Conservation (phyloP, 2,113 vertebrate genomes). For the Tragelaphus scriptus region DNA sequence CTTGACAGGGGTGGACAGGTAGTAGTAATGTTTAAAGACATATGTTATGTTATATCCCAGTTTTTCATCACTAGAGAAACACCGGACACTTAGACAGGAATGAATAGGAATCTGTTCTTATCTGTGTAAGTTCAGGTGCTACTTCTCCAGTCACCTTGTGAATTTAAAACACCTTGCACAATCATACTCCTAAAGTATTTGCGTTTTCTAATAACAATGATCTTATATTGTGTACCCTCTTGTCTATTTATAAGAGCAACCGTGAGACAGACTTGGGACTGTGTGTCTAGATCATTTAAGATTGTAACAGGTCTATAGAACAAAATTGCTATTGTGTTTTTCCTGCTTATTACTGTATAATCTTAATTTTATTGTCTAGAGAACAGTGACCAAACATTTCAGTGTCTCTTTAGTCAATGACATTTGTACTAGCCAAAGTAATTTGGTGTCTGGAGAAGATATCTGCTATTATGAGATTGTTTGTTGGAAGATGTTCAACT, state of each 20-base stretch:
- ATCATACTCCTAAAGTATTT: background rate
- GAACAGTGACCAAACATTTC: background rate
- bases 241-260: background rate
- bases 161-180: background rate
- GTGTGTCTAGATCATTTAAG: background rate
- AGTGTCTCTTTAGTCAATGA: background rate
- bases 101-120: background rate
- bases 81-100: too few relatives aligned
- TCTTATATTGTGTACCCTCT: background rate
- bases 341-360: background rate
- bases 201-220: background rate
- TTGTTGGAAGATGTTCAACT: slow-evolving; percentile 57
- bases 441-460: slow-evolving; percentile 35
- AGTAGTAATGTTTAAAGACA: background rate
- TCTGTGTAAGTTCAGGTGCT: background rate
- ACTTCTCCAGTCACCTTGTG: background rate
- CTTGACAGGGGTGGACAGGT: background rate
- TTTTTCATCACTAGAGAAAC: background rate
- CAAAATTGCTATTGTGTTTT: background rate
- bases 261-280: background rate
- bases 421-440: background rate
- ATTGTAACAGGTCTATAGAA: background rate
- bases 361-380: background rate
- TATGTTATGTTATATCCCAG: background rate
- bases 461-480: slow-evolving; percentile 49